phyloP scores from a whole-genome alignment of 2,888 invertebrate genomes.

The Hyalella azteca region DNA sequence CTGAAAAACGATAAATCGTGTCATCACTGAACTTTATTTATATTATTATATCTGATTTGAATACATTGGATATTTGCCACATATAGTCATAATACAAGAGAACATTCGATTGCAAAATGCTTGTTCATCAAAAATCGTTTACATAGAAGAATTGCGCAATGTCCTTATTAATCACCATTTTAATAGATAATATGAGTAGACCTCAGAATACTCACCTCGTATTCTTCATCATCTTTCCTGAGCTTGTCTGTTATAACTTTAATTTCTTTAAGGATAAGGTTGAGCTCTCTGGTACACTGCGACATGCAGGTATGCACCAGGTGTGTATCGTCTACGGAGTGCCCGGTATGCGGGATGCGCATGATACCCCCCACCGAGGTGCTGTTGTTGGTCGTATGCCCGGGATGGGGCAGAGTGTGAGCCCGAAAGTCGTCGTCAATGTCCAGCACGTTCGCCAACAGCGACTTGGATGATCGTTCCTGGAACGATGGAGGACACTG shows the following conservation, averaged over 20 bases:
- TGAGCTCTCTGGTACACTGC: slow-evolving; percentile 71
- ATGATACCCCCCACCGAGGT: slow-evolving; percentile 50
- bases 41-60: too few relatives aligned
- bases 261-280: slow-evolving; percentile 88
- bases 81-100: too few relatives aligned
- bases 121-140: too few relatives aligned
- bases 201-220: slow-evolving; percentile 67
- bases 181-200: too few relatives aligned
- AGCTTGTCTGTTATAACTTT: slow-evolving; percentile 93
- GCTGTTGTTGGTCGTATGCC: slow-evolving; percentile 56
- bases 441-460: slow-evolving; percentile 92
- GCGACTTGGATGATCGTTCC: slow-evolving; percentile 90
- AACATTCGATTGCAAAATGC: too few relatives aligned
- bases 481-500: slow-evolving; percentile 41
- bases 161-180: too few relatives aligned
- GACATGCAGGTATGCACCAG: slow-evolving; percentile 58
- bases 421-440: slow-evolving; percentile 90
- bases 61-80: too few relatives aligned
- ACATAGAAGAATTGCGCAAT: too few relatives aligned
- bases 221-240: slow-evolving; percentile 92
- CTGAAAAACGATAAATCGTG: too few relatives aligned
- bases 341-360: slow-evolving; percentile 64
- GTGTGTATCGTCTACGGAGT: slow-evolving; percentile 66
- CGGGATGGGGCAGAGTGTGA: slow-evolving; percentile 66
- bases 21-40: too few relatives aligned